Base-by-base conservation (phyloP, 2,888 invertebrate species). In the Xiphydria camelus region DNA sequence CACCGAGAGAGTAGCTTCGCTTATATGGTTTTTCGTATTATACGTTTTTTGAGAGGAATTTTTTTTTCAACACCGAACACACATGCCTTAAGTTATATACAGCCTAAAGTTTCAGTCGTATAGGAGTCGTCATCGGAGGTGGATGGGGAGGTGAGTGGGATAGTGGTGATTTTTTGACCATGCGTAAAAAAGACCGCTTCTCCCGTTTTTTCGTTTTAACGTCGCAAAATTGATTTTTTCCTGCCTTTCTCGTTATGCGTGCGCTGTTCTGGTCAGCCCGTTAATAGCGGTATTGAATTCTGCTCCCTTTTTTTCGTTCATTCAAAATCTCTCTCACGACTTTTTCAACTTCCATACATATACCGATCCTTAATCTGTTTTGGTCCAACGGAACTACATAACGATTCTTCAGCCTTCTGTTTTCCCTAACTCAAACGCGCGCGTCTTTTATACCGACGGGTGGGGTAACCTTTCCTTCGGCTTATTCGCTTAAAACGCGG, bases 91-190 rank as follows among this genome's bases (percentile, higher is more conserved):
- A 55, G 63, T 55, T 73, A 73, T 74, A 57, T 75, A 73, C 74
- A 74, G 72, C 72, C 72, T 74, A 72, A 63, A 72, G 62, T 70
- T 73, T 73, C 73, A 73, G 73, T 73, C 73, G 70, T 73, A 63
- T 67, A 59, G 62, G 59, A 61, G 57, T 66, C 59, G 55, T 60
- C 57, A 61, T 63, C 59, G 57, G 62, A 62, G 57, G 52, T 58
- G 51, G 45, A n/a, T n/a, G n/a, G n/a, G n/a, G n/a, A n/a, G n/a
- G n/a, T n/a, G n/a, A n/a, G n/a, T n/a, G n/a, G n/a, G n/a, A n/a
- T n/a, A n/a, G n/a, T n/a, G n/a, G n/a, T n/a, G n/a, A n/a, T n/a
- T 45, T 33, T 42, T 45, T 19, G 34, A 34, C 10, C 7, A 41
- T 57, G 58, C 57, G 53, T 54, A 55, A 29, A 26, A 29, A 29